Evolutionary conservation across 2,797 vertebrate species (phyloP), one percentile per base, ranked within the genome.

Genomic region (Sebastes paucispinis): DNA sequence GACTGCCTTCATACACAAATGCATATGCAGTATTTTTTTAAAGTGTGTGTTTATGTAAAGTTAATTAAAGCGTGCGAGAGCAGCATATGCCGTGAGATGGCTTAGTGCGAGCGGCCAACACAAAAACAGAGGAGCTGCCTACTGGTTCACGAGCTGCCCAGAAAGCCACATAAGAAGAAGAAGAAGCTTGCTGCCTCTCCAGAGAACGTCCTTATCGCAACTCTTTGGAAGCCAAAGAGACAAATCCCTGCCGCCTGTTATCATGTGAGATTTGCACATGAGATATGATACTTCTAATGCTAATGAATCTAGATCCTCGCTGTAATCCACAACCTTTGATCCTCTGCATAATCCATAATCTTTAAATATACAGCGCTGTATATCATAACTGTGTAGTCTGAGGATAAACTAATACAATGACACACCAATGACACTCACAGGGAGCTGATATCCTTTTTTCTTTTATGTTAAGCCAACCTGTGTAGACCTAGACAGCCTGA

Each of bases 11-110:
- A 29, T 64, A 75, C 62, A 66, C 80, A 59, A 63, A 84, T 60
- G 39, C 77, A 67, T 39, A 69, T 77, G 64, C 69, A 62, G 63
- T 73, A 62, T 82, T 87, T 82, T 82, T 87, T 80, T 76, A 39
- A 81, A 72, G 68, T 58, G 57, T 70, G 78, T 76, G 52, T 68
- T 16, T 36, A 18, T 73, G 69, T 32, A 77, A 79, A 87, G 86
- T 89, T 91, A 88, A 92, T 91, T 92, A 85, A 89, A 88, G 82
- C 65, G 62, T 83, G 90, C 50, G 69, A 90, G 81, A 76, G 82
- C 82, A 88, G 79, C 88, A 89, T 83, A 89, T 91, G 90, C 83
- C 47, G 34, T 62, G 73, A 22, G 55, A 82, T 88, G 81, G 85
- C 88, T 91, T 67, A 79, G 81, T 57, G 81, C 70, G 77, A 88